These are phyloP conservation scores for Rousettus madagascariensis DNA, from an alignment of 2,797 vertebrate genomes.

Conservation along the genomic window DNA sequence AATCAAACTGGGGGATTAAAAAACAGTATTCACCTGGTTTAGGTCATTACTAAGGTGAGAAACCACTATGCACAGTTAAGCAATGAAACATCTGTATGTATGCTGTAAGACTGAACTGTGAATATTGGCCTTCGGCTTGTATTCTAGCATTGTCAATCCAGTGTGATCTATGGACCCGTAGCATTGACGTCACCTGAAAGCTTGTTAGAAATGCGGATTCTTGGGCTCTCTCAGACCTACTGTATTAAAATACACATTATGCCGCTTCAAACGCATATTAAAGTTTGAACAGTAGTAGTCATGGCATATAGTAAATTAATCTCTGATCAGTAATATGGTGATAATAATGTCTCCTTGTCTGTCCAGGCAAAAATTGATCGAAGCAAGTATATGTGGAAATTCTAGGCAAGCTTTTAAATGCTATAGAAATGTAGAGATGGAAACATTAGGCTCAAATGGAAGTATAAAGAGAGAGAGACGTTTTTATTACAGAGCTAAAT, in stretches of 20 bases:
- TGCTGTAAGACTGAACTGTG: not conserved
- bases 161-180: not conserved
- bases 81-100: not conserved
- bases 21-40: not conserved
- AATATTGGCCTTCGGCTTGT: not conserved
- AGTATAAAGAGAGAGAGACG: not conserved
- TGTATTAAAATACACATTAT: not conserved
- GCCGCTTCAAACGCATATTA: not conserved
- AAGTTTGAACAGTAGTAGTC: not conserved
- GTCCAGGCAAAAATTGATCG: not conserved
- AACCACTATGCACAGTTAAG: not conserved
- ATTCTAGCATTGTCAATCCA: not conserved
- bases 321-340: not conserved
- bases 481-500: not conserved
- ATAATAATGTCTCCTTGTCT: not conserved
- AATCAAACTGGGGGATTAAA: not conserved
- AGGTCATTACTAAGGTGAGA: not conserved
- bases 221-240: not conserved
- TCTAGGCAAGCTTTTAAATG: not conserved
- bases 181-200: rapidly evolving
- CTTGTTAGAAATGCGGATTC: not conserved
- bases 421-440: not conserved
- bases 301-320: not conserved
- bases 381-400: not conserved
- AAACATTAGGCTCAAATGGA: not conserved